Evolutionary conservation across 2,113 vertebrate species (phyloP).

Genomic region (Apteryx owenii): DNA sequence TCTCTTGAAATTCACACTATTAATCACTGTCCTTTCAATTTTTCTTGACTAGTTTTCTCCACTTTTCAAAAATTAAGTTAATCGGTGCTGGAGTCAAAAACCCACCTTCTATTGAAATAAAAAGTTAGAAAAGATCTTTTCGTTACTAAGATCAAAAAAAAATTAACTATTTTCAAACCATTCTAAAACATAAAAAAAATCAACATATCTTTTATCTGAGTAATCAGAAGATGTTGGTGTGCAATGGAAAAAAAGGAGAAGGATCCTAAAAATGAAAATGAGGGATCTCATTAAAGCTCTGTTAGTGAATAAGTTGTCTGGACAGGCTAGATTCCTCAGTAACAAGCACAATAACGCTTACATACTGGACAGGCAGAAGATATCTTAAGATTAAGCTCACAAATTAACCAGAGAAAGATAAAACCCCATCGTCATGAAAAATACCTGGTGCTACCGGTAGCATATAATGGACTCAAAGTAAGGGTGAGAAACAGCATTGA

Average conservation of each 20-base stretch:
- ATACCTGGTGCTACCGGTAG: not conserved
- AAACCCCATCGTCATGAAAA: not conserved
- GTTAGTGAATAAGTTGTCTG: not conserved
- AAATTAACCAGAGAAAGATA: not conserved
- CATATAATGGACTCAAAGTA: slow-evolving; percentile 9
- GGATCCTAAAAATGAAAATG: not conserved
- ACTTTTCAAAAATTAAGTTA: not conserved
- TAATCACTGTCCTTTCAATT: not conserved
- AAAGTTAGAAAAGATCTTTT: not conserved
- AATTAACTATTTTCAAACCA: not conserved
- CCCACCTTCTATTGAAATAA: not conserved
- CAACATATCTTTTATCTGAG: not conserved
- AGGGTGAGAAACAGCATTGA: not conserved
- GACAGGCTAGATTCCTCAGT: not conserved
- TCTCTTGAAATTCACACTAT: not conserved
- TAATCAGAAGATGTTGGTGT: not conserved
- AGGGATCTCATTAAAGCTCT: not conserved
- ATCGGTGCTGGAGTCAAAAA: not conserved
- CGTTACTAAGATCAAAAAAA: not conserved
- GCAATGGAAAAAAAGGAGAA: not conserved
- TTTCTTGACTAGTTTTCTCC: not conserved
- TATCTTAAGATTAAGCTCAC: not conserved
- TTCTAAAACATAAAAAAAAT: not conserved
- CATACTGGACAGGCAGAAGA: not conserved
- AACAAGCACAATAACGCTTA: not conserved